Conservation (phyloP, 2,797 vertebrate species). For the Coregonus suidteri region DNA sequence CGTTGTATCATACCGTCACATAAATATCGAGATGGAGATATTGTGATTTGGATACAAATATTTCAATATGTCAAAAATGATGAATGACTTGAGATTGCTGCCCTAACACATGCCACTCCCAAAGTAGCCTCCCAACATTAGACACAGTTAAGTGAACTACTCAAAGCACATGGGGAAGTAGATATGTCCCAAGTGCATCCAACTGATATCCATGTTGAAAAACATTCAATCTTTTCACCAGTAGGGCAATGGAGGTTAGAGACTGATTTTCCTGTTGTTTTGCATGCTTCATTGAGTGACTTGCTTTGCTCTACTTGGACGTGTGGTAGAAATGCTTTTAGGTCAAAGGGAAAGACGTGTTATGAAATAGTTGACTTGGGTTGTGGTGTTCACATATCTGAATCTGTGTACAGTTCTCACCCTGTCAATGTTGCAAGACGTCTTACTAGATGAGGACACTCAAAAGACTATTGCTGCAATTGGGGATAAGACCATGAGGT, state of each 20-base stretch:
- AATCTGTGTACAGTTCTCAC: slow-evolving; percentile 26
- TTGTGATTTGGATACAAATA: background rate
- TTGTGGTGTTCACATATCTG: background rate
- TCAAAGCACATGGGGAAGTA: background rate
- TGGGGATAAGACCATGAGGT: slow-evolving; percentile 21
- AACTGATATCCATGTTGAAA: background rate
- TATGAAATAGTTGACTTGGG: slow-evolving; percentile 61
- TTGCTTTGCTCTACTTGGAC: slow-evolving; percentile 39
- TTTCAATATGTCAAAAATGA: slow-evolving; percentile 11
- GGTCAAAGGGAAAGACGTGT: slow-evolving; percentile 66
- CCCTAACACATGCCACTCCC: background rate
- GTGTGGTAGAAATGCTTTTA: slow-evolving; percentile 48
- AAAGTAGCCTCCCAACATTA: background rate
- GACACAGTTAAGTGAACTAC: background rate
- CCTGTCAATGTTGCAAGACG: slow-evolving; percentile 57
- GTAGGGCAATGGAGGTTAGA: slow-evolving; percentile 36
- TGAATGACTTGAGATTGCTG: background rate
- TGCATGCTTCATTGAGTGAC: slow-evolving; percentile 29
- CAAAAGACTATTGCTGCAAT: background rate
- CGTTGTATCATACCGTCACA: background rate
- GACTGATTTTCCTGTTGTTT: slow-evolving; percentile 36
- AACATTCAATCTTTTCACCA: slow-evolving; percentile 20
- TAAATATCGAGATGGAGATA: background rate
- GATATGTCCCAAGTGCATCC: background rate
- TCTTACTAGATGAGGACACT: slow-evolving; percentile 28